These are phyloP conservation scores for Drosophila koepferae DNA, from an alignment of 2,888 invertebrate genomes.

Conservation along the genomic window DNA sequence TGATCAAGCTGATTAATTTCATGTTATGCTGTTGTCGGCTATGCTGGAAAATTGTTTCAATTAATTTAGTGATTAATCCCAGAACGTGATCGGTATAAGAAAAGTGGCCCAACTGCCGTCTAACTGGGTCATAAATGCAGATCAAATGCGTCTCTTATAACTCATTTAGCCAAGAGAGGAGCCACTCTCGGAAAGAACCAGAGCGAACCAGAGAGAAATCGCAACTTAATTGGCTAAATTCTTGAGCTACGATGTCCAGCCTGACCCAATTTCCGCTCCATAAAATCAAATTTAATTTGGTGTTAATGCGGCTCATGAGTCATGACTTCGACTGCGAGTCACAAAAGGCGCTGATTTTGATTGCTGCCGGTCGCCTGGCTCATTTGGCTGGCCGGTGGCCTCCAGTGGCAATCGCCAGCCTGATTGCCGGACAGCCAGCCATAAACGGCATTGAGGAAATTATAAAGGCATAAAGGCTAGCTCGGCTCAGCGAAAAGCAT, in stretches of 20 bases:
- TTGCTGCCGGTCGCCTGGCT: conserved; percentile 41
- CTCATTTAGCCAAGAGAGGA: conserved; percentile 45
- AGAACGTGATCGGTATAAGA: conserved; percentile 63
- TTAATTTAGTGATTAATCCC: conserved; percentile 80
- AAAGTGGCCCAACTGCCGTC: conserved; percentile 21
- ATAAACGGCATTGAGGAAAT: conserved; percentile 77
- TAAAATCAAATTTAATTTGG: conserved; percentile 70
- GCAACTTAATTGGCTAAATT: conserved; percentile 29
- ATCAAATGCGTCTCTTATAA: conserved; percentile 52
- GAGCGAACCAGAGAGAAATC: conserved; percentile 7
- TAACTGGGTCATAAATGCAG: conserved; percentile 75
- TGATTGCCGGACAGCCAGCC: conserved; percentile 45
- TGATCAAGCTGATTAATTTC: conserved; percentile 69
- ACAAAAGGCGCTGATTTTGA: conserved; percentile 73
- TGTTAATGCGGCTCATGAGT: conserved; percentile 68
- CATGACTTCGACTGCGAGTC: conserved; percentile 41
- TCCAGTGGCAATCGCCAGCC: conserved; percentile 29
- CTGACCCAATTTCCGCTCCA: conserved; percentile 68
- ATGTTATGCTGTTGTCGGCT: conserved; percentile 72
- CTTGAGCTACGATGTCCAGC: conserved; percentile 15
- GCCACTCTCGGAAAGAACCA: not conserved
- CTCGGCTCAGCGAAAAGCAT: conserved; percentile 25
- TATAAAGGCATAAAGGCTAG: conserved; percentile 73
- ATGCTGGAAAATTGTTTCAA: conserved; percentile 78
- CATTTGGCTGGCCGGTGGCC: conserved; percentile 38